phyloP scores from a whole-genome alignment of 2,797 vertebrate species.

The Paramormyrops hopkinsi region DNA sequence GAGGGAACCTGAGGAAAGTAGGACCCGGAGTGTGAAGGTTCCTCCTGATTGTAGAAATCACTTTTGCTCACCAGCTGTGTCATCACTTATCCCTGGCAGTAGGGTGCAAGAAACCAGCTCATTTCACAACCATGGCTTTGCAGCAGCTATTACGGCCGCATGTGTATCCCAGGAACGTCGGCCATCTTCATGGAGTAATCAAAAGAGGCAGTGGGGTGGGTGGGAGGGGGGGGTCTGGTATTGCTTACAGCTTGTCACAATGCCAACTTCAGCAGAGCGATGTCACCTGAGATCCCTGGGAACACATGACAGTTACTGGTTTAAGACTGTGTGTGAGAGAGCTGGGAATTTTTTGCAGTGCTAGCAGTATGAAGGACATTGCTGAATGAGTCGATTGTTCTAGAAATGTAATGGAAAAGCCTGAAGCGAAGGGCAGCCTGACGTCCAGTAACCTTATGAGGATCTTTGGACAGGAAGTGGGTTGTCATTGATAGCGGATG shows the following conservation, averaged over 20 bases:
- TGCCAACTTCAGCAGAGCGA: neutral
- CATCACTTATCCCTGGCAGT: neutral
- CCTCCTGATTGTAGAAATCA: neutral
- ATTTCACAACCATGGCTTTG: neutral
- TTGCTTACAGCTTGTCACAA: neutral
- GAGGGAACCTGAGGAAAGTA: neutral
- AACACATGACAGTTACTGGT: neutral
- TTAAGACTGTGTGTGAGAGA: neutral
- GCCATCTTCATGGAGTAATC: neutral
- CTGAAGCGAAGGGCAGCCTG: neutral
- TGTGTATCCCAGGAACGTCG: neutral
- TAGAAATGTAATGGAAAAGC: neutral
- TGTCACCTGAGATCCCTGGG: neutral
- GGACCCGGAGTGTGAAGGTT: neutral
- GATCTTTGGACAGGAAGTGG: neutral
- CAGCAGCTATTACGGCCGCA: neutral
- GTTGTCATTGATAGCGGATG: neutral
- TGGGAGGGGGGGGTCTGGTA: neutral
- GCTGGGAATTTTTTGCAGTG: neutral
- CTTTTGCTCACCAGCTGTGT: neutral
- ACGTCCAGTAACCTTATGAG: neutral
- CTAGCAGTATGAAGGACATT: neutral
- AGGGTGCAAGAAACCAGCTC: neutral
- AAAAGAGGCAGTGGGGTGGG: neutral
- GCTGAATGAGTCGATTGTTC: conserved; percentile 4